Percentiles rank a stretch among this genome's conserved stretches.
Evolutionary conservation across 2,113 vertebrate genomes (phyloP).

Genomic region (Chionis minor): DNA sequence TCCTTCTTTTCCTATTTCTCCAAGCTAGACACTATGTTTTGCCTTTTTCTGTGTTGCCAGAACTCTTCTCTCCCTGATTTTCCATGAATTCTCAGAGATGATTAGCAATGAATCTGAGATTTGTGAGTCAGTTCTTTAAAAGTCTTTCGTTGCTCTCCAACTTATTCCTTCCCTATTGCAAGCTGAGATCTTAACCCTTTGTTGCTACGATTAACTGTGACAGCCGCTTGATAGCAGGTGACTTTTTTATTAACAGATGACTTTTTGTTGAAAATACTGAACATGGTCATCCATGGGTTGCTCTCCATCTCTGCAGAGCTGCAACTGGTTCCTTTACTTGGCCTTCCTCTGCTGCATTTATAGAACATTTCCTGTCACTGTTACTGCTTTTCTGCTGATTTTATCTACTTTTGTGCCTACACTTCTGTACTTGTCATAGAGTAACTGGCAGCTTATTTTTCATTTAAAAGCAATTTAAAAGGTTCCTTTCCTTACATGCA

Average conservation of each 20-base stretch:
- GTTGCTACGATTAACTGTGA: not conserved
- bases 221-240: not conserved
- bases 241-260: not conserved
- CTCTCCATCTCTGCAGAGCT: not conserved
- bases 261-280: not conserved
- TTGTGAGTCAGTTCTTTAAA: not conserved
- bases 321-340: not conserved
- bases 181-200: not conserved
- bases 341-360: not conserved
- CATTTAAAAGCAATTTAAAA: not conserved
- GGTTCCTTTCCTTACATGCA: not conserved
- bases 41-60: not conserved
- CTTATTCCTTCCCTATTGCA: not conserved
- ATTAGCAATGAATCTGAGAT: not conserved
- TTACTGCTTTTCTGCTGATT: constrained; percentile 5
- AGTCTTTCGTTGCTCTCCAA: not conserved
- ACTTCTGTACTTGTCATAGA: not conserved
- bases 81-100: not conserved
- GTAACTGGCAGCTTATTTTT: not conserved
- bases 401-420: not conserved
- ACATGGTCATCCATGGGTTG: not conserved
- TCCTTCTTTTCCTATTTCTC: not conserved
- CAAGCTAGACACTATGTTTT: not conserved
- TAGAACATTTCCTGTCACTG: not conserved
- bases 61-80: not conserved